phyloP scores from a whole-genome alignment of 1,140 invertebrate species.

The Dermatophagoides farinae region DNA sequence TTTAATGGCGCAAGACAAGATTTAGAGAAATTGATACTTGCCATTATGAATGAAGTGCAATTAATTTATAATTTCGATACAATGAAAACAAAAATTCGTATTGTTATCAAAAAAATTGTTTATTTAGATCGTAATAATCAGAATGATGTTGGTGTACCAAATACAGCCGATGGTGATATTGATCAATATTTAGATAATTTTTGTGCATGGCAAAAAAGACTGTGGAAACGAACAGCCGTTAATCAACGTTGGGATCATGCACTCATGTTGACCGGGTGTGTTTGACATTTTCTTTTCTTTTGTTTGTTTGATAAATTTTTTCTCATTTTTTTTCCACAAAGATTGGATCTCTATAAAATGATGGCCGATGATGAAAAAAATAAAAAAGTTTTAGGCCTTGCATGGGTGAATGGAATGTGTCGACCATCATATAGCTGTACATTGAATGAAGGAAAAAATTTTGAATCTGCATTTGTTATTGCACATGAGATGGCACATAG shows the following conservation, averaged over 20 bases:
- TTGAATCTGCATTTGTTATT: constrained; percentile 29
- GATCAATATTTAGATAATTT: constrained; percentile 25
- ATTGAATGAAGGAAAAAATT: constrained; percentile 28
- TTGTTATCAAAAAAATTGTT: constrained; percentile 19
- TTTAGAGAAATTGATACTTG: constrained; percentile 21
- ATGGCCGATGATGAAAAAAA: constrained; percentile 17
- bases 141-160: constrained; percentile 16
- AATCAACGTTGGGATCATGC: constrained; percentile 33
- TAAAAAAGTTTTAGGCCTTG: constrained; percentile 24
- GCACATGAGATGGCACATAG: constrained; percentile 30
- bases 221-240: constrained; percentile 14
- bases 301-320: neutral
- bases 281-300: neutral
- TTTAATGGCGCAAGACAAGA: constrained; percentile 14
- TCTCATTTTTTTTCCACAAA: neutral
- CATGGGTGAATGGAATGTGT: constrained; percentile 30
- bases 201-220: constrained; percentile 24
- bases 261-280: constrained; percentile 30
- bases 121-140: constrained; percentile 14
- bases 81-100: constrained; percentile 18
- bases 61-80: constrained; percentile 19
- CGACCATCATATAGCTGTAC: constrained; percentile 26
- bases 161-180: constrained; percentile 22
- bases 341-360: constrained; percentile 18
- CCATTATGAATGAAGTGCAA: constrained; percentile 20